Conservation (phyloP, 2,113 vertebrate species). For the Myotis brandtii region DNA sequence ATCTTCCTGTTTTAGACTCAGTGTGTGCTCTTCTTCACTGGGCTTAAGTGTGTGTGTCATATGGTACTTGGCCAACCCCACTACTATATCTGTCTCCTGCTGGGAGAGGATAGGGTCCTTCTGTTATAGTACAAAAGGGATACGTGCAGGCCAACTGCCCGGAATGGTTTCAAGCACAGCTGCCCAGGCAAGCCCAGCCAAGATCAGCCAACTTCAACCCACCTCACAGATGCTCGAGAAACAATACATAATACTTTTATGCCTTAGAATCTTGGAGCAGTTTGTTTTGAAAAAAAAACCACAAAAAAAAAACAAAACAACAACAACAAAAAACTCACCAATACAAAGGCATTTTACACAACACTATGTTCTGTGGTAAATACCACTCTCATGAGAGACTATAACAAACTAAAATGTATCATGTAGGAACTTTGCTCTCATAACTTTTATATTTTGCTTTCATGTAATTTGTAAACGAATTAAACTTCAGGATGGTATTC, state of each 20-base stretch:
- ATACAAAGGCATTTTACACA: neutral
- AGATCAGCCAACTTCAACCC: neutral
- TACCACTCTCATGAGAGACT: neutral
- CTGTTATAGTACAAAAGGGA: neutral
- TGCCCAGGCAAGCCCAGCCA: neutral
- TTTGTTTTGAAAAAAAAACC: neutral
- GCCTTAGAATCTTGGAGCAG: neutral
- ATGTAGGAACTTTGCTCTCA: neutral
- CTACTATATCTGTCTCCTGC: neutral
- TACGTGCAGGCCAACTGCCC: neutral
- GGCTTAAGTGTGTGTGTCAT: neutral
- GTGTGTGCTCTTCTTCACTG: neutral
- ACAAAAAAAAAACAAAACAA: neutral
- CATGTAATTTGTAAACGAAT: neutral
- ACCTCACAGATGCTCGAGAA: neutral
- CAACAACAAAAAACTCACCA: neutral
- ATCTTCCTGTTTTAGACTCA: neutral
- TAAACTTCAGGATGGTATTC: neutral
- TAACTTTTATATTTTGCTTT: neutral
- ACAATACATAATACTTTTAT: neutral
- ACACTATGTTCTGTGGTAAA: neutral
- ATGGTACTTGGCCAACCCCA: neutral
- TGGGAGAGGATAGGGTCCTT: neutral
- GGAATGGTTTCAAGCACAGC: neutral
- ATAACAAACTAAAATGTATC: neutral